Conservation (phyloP, 2,113 vertebrate species). For the Electrona antarctica region DNA sequence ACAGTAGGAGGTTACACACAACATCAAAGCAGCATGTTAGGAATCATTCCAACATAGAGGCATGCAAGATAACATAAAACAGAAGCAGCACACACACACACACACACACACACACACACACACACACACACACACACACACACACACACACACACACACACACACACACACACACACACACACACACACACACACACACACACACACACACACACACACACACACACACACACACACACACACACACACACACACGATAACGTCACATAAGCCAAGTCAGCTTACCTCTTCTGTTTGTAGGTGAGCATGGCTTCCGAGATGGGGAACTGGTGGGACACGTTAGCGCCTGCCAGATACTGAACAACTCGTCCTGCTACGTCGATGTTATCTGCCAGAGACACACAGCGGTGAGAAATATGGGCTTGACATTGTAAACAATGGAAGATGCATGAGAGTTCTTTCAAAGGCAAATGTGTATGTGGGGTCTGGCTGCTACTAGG, state of each 20-base stretch:
- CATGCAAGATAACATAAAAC: conserved; percentile 19
- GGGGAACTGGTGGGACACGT: conserved; percentile 83
- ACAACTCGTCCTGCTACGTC: conserved; percentile 71
- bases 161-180: conserved; percentile 24
- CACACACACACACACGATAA: neutral
- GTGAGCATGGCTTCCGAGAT: conserved; percentile 88
- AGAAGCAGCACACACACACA: conserved; percentile 19
- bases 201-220: neutral
- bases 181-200: conserved; percentile 25
- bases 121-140: conserved; percentile 31
- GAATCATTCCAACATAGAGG: conserved; percentile 13
- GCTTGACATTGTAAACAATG: too few species aligned
- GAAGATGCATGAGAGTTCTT: too few species aligned
- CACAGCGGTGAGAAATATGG: conserved; percentile 11
- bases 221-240: neutral
- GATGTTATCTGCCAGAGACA: conserved; percentile 65
- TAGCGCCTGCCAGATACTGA: conserved; percentile 77
- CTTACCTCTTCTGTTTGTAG: conserved; percentile 78
- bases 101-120: conserved; percentile 31
- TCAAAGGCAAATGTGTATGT: too few species aligned
- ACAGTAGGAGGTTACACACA: conserved; percentile 12
- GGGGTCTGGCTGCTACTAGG: too few species aligned
- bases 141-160: conserved; percentile 28
- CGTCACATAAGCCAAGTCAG: too few species aligned
- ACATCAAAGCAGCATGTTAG: neutral